phyloP scores from a whole-genome alignment of 2,113 vertebrate species.

The Sorex araneus region DNA sequence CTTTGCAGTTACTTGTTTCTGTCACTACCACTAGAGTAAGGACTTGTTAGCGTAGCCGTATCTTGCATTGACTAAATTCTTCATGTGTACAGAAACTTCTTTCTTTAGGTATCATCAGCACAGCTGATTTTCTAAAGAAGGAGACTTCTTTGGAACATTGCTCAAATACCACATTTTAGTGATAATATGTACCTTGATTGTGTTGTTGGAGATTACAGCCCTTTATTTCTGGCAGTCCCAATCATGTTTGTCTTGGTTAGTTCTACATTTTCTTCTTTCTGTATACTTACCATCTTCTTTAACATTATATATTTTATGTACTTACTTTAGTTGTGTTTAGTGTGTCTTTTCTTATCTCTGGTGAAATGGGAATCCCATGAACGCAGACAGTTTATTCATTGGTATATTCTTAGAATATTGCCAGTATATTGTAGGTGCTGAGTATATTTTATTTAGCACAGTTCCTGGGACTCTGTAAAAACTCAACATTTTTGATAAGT shows the following conservation, averaged over 20 bases:
- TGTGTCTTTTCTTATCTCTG: background rate
- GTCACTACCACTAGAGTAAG: background rate
- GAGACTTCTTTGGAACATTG: background rate
- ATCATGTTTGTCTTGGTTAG: background rate
- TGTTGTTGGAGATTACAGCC: background rate
- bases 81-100: background rate
- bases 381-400: conserved; percentile 24
- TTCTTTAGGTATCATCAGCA: background rate
- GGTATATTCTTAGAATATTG: background rate
- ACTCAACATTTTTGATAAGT: conserved; percentile 29
- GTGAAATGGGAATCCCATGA: background rate
- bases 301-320: background rate
- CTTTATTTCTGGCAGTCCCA: background rate
- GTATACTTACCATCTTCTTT: background rate
- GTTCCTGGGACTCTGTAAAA: background rate
- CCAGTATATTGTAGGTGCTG: background rate
- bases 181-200: background rate
- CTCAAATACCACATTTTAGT: background rate
- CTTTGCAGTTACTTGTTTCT: background rate
- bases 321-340: conserved; percentile 31
- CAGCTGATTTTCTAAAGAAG: background rate
- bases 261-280: background rate
- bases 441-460: conserved; percentile 48
- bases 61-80: background rate
- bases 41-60: background rate